Conservation (phyloP, 1,140 invertebrate species). For the Leptestheria dahalacensis region DNA sequence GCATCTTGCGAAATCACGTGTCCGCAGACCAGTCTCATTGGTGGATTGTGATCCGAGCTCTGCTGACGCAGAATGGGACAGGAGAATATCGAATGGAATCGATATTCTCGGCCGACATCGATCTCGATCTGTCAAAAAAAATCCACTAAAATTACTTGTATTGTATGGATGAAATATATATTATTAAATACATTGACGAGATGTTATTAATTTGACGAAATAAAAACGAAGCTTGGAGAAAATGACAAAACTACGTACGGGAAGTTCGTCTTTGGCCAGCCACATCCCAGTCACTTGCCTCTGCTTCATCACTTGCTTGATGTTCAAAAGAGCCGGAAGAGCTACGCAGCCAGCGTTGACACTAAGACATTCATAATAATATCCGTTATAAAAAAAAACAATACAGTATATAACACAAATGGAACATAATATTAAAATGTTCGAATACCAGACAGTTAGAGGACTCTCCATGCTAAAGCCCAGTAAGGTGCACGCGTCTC, state of each 20-base stretch:
- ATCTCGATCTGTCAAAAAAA: constrained; percentile 63
- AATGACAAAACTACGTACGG: constrained; percentile 41
- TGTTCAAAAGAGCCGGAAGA: constrained; percentile 81
- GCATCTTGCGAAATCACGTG: constrained; percentile 97
- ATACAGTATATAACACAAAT: constrained; percentile 9
- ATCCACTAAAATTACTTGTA: neutral
- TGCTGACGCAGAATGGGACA: constrained; percentile 96
- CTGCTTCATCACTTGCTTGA: constrained; percentile 91
- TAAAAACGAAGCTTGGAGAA: neutral
- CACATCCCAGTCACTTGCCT: constrained; percentile 86
- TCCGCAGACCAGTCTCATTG: constrained; percentile 89
- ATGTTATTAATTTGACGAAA: neutral
- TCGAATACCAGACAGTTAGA: constrained; percentile 52
- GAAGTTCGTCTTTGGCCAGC: constrained; percentile 89
- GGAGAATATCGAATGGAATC: constrained; percentile 95
- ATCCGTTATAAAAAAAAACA: constrained; percentile 12
- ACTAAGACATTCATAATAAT: constrained; percentile 37
- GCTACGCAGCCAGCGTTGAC: constrained; percentile 86
- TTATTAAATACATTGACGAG: neutral
- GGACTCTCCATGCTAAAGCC: constrained; percentile 78
- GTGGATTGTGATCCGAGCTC: constrained; percentile 89
- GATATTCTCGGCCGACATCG: constrained; percentile 65
- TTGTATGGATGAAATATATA: constrained; percentile 1
- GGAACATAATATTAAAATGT: too few species aligned
- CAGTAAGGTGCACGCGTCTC: constrained; percentile 79